Percentiles rank a stretch among this genome's conserved stretches.
These are phyloP conservation scores for Diploptera punctata DNA, from an alignment of 2,888 invertebrate species.

Conservation along the genomic window DNA sequence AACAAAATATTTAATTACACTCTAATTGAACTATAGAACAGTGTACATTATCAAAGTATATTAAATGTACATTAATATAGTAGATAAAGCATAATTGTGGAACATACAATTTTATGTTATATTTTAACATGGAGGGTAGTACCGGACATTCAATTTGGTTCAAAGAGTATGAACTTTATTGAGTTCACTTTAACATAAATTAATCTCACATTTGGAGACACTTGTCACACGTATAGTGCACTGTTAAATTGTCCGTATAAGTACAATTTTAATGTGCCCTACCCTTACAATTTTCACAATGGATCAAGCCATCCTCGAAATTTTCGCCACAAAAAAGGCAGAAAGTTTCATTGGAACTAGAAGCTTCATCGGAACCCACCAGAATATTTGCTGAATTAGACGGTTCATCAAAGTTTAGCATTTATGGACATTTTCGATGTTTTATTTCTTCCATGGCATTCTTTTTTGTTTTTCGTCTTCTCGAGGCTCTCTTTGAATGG, in stretches of 20 bases:
- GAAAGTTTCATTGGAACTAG: not conserved
- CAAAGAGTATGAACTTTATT: not conserved
- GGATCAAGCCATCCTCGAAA: too few species aligned
- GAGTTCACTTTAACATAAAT: not conserved
- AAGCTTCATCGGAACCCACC: too few species aligned
- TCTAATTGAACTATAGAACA: not conserved
- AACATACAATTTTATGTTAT: not conserved
- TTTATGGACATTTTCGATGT: not conserved
- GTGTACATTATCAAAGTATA: not conserved
- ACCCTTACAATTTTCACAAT: too few species aligned
- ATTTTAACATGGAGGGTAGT: not conserved
- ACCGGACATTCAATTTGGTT: too few species aligned
- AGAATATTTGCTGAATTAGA: too few species aligned
- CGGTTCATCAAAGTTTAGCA: not conserved
- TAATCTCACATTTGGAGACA: too few species aligned
- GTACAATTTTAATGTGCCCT: not conserved
- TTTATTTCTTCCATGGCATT: not conserved
- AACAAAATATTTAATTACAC: not conserved
- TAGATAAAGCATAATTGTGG: not conserved
- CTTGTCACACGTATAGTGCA: too few species aligned
- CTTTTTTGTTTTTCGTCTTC: not conserved
- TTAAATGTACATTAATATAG: not conserved
- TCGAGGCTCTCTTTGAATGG: too few species aligned
- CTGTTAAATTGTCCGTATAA: not conserved
- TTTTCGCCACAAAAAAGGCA: conserved; percentile 8